Base-by-base conservation (phyloP, 2,888 invertebrate species). In the Ceriagrion tenellum region DNA sequence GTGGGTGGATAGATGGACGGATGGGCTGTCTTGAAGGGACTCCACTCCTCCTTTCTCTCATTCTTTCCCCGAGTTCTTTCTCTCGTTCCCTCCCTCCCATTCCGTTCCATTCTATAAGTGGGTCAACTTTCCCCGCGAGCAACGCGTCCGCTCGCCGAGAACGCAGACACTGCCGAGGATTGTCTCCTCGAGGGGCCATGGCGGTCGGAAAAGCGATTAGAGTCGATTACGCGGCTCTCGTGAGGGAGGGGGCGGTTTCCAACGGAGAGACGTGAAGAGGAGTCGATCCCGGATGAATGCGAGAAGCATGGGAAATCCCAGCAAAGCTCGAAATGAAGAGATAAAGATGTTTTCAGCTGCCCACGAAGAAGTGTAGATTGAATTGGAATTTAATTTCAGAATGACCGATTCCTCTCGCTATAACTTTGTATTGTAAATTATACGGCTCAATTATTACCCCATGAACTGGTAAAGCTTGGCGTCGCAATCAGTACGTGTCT, bases 71-170 rank as follows among this genome's bases (percentile, higher is more conserved):
- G 35, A 30, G 10, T 47, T 8, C 47, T 35, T 20, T 35, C 20
- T 59, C 91, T 40, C 59, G 59, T 35, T 35, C 20, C 30, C 69
- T 69, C 35, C 13, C 26, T 40, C 93, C 89, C 88, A n/a, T 4
- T 20, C 55, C 1, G 23, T n/a, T 40, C 35, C 13, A 20, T 47
- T 20, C 47, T 47, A 47, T 40, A 93, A 93, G 93, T 93, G 93
- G 93, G 93, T 93, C 93, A 93, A 93, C 93, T 93, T 93, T 93
- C 93, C 63, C 93, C 93, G 69, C 47, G 93, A 63, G 63, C 93
- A 47, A n/a, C 74, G 74, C 74, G 35, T 35, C 30, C 30, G 74
- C 12, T 30, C 74, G 74, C 74, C 74, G 30, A n/a, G 69, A 23
- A 26, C 69, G 18, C 69, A 12, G 69, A 8, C 69, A 20, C 69